phyloP scores from a whole-genome alignment of 2,797 vertebrate genomes.

The Dicrostonyx torquatus region DNA sequence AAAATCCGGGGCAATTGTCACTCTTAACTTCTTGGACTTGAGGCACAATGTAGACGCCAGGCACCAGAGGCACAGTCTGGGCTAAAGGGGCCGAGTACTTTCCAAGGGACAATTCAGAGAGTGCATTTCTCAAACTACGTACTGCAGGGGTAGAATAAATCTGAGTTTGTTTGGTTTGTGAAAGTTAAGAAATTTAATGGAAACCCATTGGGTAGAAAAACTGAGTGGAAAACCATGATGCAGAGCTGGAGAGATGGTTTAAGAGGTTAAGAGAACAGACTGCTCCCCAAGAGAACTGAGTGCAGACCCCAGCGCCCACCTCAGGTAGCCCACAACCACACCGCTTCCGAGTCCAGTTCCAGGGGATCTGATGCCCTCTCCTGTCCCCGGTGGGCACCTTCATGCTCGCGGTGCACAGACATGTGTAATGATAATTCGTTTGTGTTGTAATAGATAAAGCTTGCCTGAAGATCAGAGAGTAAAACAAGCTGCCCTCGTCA shows the following conservation, averaged over 20 bases:
- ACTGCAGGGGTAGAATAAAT: not conserved
- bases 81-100: not conserved
- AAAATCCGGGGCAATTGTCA: conserved; percentile 38
- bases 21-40: conserved; percentile 39
- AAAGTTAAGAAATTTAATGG: conserved; percentile 17
- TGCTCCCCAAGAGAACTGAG: not conserved
- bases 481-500: too few relatives aligned
- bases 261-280: too few relatives aligned
- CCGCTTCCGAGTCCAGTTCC: not conserved
- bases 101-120: conserved; percentile 28
- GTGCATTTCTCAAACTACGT: not conserved
- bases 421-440: too few relatives aligned
- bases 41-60: not conserved
- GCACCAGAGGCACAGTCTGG: not conserved
- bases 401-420: not conserved
- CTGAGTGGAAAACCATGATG: not conserved
- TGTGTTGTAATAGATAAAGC: too few relatives aligned
- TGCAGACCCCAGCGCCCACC: not conserved
- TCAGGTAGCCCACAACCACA: not conserved
- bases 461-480: too few relatives aligned
- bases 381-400: not conserved
- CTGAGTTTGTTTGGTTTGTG: not conserved
- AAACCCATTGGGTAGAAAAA: not conserved
- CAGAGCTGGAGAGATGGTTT: not conserved
- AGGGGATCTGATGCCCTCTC: not conserved